Conservation (phyloP, 2,888 invertebrate genomes). For the Fragum whitleyi region DNA sequence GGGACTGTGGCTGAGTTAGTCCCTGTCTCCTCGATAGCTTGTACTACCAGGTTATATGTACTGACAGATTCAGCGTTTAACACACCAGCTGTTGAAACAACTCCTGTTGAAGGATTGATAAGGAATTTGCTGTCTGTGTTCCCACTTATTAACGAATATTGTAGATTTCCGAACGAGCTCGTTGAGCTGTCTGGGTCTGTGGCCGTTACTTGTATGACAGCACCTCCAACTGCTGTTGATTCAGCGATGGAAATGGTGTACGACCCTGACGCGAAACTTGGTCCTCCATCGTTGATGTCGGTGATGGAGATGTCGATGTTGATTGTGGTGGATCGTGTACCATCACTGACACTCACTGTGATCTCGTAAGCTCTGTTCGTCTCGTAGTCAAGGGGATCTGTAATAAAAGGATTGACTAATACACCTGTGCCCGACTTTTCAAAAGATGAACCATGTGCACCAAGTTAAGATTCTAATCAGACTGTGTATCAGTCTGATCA, state of each 20-base stretch:
- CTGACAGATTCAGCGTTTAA: conserved; percentile 75
- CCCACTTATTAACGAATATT: conserved; percentile 69
- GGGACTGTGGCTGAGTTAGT: conserved; percentile 61
- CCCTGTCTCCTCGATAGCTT: conserved; percentile 64
- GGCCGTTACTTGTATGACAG: conserved; percentile 67
- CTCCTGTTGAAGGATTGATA: conserved; percentile 68
- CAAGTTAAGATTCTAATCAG: no score
- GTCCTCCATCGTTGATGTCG: conserved; percentile 74
- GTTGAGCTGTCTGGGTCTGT: conserved; percentile 69
- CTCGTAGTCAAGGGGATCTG: conserved; percentile 73
- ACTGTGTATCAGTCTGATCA: no score
- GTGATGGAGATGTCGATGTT: conserved; percentile 67
- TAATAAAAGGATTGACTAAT: no score
- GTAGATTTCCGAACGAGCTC: conserved; percentile 64
- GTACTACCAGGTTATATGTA: conserved; percentile 67
- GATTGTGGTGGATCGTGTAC: conserved; percentile 55
- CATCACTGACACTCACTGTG: conserved; percentile 70
- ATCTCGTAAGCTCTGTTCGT: conserved; percentile 58
- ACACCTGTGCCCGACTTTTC: no score
- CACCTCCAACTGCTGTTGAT: conserved; percentile 41
- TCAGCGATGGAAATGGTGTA: conserved; percentile 61
- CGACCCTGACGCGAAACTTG: conserved; percentile 52
- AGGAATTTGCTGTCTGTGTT: conserved; percentile 68
- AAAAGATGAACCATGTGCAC: no score
- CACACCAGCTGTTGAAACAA: conserved; percentile 65